A percentile compares a stretch with the other conserved stretches of the same genome.
These are phyloP conservation scores for Oplegnathus fasciatus DNA, from an alignment of 2,113 vertebrate species.

Conservation along the genomic window DNA sequence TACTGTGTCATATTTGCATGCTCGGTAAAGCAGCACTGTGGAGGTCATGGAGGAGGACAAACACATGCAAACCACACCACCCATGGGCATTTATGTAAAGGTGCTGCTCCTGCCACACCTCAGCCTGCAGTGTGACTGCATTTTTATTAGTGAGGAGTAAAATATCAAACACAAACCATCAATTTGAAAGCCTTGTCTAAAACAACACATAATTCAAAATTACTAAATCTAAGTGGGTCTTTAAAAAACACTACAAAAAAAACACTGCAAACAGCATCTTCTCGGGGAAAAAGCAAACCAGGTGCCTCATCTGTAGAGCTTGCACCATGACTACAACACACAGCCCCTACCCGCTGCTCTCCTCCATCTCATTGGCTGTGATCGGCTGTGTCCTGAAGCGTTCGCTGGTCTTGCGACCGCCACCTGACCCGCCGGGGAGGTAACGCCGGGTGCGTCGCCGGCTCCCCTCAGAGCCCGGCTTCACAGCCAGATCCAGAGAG, in stretches of 20 bases:
- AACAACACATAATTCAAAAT: neutral
- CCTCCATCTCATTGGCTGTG: conserved; percentile 84
- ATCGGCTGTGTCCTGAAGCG: conserved; percentile 87
- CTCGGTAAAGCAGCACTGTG: conserved; percentile 26
- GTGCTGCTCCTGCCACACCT: neutral
- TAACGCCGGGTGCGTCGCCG: conserved; percentile 80
- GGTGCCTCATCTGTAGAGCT: conserved; percentile 3
- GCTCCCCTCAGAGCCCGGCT: conserved; percentile 65
- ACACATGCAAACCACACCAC: conserved; percentile 63
- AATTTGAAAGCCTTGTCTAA: neutral
- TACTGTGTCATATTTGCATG: conserved; percentile 61
- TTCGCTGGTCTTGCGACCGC: conserved; percentile 80
- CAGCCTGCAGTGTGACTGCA: neutral
- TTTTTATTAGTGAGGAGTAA: neutral
- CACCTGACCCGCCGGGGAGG: conserved; percentile 64
- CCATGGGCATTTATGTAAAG: neutral
- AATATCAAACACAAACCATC: neutral
- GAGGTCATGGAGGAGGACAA: conserved; percentile 17
- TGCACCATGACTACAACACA: conserved; percentile 27
- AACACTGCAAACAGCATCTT: conserved; percentile 24
- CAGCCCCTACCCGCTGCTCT: conserved; percentile 80
- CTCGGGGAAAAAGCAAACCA: conserved; percentile 6
- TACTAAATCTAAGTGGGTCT: neutral
- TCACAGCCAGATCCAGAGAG: conserved; percentile 76
- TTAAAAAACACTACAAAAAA: neutral